These are phyloP conservation scores for Bos indicus DNA, from an alignment of 2,113 vertebrate species.

Conservation along the genomic window DNA sequence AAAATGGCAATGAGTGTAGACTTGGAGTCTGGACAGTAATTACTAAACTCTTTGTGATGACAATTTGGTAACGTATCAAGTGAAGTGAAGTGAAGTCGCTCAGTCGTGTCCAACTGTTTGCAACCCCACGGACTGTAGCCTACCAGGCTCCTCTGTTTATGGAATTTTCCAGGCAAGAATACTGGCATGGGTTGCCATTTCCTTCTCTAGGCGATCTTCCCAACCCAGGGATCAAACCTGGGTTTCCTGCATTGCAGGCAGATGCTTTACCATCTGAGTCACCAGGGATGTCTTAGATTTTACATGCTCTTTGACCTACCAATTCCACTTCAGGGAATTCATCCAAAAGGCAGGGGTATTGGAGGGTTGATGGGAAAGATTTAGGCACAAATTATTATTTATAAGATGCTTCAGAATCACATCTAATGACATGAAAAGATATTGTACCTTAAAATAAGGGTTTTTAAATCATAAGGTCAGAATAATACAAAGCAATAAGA, in stretches of 20 bases:
- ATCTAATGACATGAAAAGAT: background rate
- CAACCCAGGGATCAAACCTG: background rate
- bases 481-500: background rate
- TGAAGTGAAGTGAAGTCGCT: background rate
- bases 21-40: background rate
- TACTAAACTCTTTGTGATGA: background rate
- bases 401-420: background rate
- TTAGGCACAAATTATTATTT: background rate
- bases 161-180: background rate
- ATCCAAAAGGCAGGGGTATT: background rate
- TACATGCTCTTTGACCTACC: background rate
- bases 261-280: background rate
- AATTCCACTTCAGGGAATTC: background rate
- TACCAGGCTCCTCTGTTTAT: background rate
- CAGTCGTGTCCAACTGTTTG: background rate
- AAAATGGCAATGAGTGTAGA: background rate
- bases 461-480: background rate
- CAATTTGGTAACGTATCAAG: background rate
- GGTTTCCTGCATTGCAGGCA: background rate
- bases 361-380: background rate
- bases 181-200: background rate
- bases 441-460: background rate
- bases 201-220: background rate
- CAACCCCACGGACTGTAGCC: background rate
- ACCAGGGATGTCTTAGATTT: background rate